Conservation (phyloP, 2,797 vertebrate species). For the Sebastes aleutianus region DNA sequence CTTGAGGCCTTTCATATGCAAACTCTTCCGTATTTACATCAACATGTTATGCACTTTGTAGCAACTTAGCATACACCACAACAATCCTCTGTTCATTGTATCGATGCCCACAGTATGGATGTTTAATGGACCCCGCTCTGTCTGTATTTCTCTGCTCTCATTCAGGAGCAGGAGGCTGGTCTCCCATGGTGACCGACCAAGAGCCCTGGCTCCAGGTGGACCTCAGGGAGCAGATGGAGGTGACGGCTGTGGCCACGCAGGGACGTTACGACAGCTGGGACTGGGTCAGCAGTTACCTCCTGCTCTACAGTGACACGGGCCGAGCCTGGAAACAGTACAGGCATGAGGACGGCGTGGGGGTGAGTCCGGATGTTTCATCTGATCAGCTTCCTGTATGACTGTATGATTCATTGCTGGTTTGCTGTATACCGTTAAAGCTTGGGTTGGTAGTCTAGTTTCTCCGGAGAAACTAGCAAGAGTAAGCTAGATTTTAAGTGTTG, state of each 20-base stretch:
- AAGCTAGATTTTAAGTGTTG: background rate
- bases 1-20: background rate
- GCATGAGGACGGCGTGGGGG: conserved; percentile 90
- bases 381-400: background rate
- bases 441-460: background rate
- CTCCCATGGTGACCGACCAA: conserved; percentile 85
- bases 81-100: background rate
- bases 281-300: conserved; percentile 91
- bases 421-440: no score
- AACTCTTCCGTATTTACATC: background rate
- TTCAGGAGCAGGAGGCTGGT: conserved; percentile 94
- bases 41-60: background rate
- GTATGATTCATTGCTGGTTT: background rate
- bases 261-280: conserved; percentile 92
- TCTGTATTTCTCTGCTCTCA: conserved; percentile 7
- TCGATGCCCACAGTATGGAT: background rate
- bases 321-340: conserved; percentile 92
- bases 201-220: conserved; percentile 97
- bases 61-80: conserved; percentile 16
- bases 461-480: rapidly evolving
- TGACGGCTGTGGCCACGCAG: conserved; percentile 92
- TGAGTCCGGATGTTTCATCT: conserved; percentile 72
- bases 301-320: conserved; percentile 95
- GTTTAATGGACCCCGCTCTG: conserved; percentile 8
- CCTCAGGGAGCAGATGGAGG: conserved; percentile 90